Base-by-base conservation (phyloP, 2,113 vertebrate species). In the Bubo bubo region DNA sequence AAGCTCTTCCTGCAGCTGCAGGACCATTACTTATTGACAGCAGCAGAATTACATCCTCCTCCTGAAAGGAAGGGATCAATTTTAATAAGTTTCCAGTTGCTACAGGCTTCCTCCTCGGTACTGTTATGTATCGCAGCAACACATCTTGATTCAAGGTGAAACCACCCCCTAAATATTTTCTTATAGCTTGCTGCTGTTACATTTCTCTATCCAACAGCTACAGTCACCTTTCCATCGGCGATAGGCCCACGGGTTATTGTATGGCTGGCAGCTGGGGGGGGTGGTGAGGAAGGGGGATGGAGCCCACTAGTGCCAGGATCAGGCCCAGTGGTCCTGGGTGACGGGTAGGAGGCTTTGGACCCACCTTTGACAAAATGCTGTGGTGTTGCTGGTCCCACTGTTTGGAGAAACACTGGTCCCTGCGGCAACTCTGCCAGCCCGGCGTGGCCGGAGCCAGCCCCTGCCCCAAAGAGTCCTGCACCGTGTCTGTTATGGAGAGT, bases 171-270 rank as follows among this genome's bases (percentile, higher is more conserved):
- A 28, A 45, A 34, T 24, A 13, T n/a, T 32, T 47, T 14, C 60
- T 67, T 34, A 9, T 8, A 35, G 28, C 23, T 73, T 50, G 41
- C 32, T 84, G 49, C 55, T 50, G 3, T 43, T 27, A 6, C 27
- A 6, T 64, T 20, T 16, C 39, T 26, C 14, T 24, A 20, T 15
- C 62, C 8, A 55, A 26, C 49, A 30, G 30, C 59, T 30, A 19
- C 52, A 7, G 16, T 6, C 16, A 2, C 60, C 35, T 63, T 43
- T 34, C 62, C 43, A 2, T 5, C 8, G n/a, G 30, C 1, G 1
- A 30, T 1, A 15, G 32, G 14, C 21, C 37, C 45, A 5, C 0
- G 4, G 41, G 41, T 22, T 49, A 3, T 12, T 7, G 27, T 8
- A 6, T 0, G 1, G 24, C 39, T 47, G 16, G 53, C 16, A 30